phyloP scores from a whole-genome alignment of 2,888 invertebrate genomes.

The Lysandra bellargus region DNA sequence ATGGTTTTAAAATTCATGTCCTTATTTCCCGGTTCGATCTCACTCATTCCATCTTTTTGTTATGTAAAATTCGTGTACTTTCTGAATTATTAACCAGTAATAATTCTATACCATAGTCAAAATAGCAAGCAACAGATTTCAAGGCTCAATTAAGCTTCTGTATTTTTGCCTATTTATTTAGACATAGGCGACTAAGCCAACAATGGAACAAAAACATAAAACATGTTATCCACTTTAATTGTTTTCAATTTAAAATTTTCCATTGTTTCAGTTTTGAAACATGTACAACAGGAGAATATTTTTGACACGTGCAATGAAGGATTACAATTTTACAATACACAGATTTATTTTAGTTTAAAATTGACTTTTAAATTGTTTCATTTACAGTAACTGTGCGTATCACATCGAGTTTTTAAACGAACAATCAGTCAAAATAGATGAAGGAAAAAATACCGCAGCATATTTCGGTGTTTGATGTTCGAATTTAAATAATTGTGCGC shows the following conservation, averaged over 20 bases:
- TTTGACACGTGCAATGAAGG: neutral
- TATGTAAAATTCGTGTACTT: too few species aligned
- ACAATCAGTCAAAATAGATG: neutral
- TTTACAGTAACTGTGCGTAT: neutral
- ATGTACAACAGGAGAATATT: neutral
- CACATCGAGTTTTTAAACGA: neutral
- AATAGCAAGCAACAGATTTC: too few species aligned
- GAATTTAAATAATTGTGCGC: neutral
- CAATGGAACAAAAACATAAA: neutral
- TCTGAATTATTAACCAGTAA: too few species aligned
- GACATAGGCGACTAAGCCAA: too few species aligned
- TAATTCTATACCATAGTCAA: too few species aligned
- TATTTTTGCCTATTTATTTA: too few species aligned
- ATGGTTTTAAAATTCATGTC: too few species aligned
- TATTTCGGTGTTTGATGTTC: neutral
- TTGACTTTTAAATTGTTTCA: neutral
- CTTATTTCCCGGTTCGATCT: too few species aligned
- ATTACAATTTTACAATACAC: neutral
- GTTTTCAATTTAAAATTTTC: neutral
- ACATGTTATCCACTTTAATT: neutral
- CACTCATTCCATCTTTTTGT: too few species aligned
- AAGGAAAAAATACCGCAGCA: neutral
- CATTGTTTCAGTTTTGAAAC: neutral
- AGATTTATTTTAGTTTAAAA: conserved; percentile 1
- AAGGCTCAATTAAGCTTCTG: too few species aligned